These are phyloP conservation scores for Amblyornis subalaris DNA, from an alignment of 2,113 vertebrate genomes.

Conservation along the genomic window DNA sequence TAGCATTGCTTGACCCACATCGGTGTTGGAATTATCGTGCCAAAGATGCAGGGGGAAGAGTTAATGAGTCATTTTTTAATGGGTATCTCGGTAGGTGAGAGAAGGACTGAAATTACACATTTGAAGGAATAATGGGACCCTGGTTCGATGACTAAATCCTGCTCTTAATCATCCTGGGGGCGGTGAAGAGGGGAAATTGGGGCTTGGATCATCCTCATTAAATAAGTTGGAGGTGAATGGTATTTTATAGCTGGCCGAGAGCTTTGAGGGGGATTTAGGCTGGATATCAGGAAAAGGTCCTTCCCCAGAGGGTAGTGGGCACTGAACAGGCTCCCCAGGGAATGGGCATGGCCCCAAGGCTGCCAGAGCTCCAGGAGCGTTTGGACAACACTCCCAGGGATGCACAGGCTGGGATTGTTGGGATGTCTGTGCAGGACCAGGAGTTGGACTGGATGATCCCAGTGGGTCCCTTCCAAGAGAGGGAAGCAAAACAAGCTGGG, in stretches of 20 bases:
- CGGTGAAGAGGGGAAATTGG: neutral
- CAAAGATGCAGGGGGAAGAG: neutral
- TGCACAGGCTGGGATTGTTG: neutral
- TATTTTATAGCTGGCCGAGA: neutral
- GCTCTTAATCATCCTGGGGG: constrained; percentile 52
- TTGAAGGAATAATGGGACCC: constrained; percentile 30
- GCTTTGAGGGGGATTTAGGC: neutral
- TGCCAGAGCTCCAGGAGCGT: neutral
- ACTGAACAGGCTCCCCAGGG: neutral
- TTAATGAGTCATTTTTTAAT: constrained; percentile 49
- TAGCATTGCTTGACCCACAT: neutral
- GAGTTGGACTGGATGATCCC: neutral
- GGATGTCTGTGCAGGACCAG: neutral
- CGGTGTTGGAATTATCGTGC: neutral
- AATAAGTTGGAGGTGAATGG: neutral
- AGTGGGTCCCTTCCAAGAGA: neutral
- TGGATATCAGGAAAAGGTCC: neutral
- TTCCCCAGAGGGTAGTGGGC: neutral
- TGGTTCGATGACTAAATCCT: constrained; percentile 45
- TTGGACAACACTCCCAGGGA: accelerated
- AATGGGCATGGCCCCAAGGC: neutral
- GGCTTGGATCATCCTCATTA: neutral
- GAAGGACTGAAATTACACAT: neutral
- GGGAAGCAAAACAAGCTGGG: neutral
- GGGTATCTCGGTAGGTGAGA: constrained; percentile 5